Percentiles rank a stretch among this genome's conserved stretches.
phyloP scores from a whole-genome alignment of 2,113 vertebrate species.

The Dicentrarchus labrax region DNA sequence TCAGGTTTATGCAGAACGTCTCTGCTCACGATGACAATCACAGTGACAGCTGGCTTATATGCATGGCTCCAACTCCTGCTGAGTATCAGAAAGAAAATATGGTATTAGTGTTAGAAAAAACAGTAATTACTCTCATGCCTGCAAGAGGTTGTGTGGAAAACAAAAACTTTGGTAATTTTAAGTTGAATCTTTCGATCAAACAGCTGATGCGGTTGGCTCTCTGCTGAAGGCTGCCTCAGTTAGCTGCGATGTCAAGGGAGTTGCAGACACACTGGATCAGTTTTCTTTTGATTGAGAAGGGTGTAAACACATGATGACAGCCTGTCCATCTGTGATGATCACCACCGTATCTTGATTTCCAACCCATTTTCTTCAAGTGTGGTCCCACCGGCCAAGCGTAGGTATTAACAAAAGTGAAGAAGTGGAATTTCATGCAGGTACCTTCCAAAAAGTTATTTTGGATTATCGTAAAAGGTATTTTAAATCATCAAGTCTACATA shows the following conservation, averaged over 20 bases:
- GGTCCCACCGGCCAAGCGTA: neutral
- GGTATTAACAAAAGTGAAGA: neutral
- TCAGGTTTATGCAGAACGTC: neutral
- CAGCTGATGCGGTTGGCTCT: neutral
- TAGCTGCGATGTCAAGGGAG: neutral
- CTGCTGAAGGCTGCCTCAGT: neutral
- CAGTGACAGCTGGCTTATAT: neutral
- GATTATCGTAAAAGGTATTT: neutral
- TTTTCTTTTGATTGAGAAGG: slow-evolving; percentile 19
- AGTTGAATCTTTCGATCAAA: neutral
- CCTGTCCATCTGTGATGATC: slow-evolving; percentile 11
- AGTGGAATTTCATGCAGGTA: neutral
- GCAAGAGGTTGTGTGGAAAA: neutral
- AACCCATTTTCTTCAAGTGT: neutral
- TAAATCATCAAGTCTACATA: neutral
- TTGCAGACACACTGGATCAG: neutral
- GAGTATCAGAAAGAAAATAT: neutral
- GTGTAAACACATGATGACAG: slow-evolving; percentile 9
- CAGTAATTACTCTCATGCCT: neutral
- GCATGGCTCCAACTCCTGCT: neutral
- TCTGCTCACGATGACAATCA: neutral
- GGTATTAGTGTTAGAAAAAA: neutral
- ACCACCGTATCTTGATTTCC: slow-evolving; percentile 1
- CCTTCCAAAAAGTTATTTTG: neutral
- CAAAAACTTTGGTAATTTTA: no score